Evolutionary conservation across 1,140 invertebrate species (phyloP).

Genomic region (Bombus sibiricus): DNA sequence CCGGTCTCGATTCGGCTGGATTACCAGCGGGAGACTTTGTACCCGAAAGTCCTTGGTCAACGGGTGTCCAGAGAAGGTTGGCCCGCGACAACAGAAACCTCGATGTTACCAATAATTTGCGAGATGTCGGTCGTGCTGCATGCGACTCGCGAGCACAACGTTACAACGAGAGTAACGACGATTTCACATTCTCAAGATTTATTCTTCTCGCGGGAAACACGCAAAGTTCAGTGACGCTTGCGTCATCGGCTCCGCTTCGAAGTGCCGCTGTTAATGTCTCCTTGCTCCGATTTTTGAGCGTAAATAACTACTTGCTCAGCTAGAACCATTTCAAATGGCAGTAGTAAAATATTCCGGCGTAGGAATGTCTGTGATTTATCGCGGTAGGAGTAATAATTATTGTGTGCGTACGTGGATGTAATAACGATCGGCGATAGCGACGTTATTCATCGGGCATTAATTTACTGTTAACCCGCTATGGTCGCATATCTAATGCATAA

Average conservation of each 20-base stretch:
- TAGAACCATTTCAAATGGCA: constrained; percentile 45
- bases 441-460: constrained; percentile 26
- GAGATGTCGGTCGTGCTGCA: background rate
- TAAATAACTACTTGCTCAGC: constrained; percentile 45
- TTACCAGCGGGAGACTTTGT: constrained; percentile 40
- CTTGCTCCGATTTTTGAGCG: constrained; percentile 56
- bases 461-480: constrained; percentile 10
- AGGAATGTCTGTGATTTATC: constrained; percentile 46
- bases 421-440: constrained; percentile 17
- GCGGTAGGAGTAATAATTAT: constrained; percentile 43
- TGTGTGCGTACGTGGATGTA: constrained; percentile 14
- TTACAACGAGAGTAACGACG: background rate
- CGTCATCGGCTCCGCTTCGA: constrained; percentile 31
- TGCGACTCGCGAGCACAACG: background rate
- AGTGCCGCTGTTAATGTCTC: constrained; percentile 39
- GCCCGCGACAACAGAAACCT: constrained; percentile 36
- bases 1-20: constrained; percentile 53
- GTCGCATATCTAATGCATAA: background rate
- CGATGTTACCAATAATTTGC: constrained; percentile 40
- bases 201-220: constrained; percentile 40
- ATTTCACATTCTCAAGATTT: constrained; percentile 27
- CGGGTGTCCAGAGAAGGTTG: constrained; percentile 7
- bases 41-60: constrained; percentile 39
- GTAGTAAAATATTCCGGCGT: constrained; percentile 28
- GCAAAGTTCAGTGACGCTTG: constrained; percentile 56